These are phyloP conservation scores for Onthophagus sagittarius DNA, from an alignment of 2,888 invertebrate species.

Conservation along the genomic window DNA sequence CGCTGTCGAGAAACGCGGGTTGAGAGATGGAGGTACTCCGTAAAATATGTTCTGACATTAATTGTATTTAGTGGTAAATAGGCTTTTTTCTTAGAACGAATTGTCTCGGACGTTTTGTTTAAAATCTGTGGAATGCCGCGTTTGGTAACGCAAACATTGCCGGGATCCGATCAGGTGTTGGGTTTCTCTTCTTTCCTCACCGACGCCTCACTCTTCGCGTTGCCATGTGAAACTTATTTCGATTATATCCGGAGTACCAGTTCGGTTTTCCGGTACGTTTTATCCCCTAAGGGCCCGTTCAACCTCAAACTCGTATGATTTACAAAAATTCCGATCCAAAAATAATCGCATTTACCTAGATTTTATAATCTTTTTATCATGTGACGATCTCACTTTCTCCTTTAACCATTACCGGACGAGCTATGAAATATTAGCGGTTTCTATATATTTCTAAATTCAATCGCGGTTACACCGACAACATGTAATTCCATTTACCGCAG, in stretches of 20 bases:
- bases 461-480: no score
- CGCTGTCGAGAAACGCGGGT: background rate
- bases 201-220: background rate
- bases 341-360: background rate
- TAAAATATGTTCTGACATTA: background rate
- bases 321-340: background rate
- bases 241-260: background rate
- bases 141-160: background rate
- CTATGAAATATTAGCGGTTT: background rate
- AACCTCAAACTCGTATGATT: background rate
- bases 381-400: background rate
- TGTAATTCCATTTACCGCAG: background rate
- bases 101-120: background rate
- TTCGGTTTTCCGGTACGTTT: background rate
- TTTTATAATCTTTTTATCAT: background rate
- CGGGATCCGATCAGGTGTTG: background rate
- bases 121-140: background rate
- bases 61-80: background rate
- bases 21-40: background rate
- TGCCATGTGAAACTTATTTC: background rate
- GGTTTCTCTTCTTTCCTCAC: background rate
- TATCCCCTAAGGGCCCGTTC: background rate
- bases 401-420: background rate
- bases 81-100: background rate
- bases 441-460: background rate